Percentiles rank a stretch among this genome's conserved stretches.
Conservation (phyloP, 2,888 invertebrate species). For the Torymus texanus region DNA sequence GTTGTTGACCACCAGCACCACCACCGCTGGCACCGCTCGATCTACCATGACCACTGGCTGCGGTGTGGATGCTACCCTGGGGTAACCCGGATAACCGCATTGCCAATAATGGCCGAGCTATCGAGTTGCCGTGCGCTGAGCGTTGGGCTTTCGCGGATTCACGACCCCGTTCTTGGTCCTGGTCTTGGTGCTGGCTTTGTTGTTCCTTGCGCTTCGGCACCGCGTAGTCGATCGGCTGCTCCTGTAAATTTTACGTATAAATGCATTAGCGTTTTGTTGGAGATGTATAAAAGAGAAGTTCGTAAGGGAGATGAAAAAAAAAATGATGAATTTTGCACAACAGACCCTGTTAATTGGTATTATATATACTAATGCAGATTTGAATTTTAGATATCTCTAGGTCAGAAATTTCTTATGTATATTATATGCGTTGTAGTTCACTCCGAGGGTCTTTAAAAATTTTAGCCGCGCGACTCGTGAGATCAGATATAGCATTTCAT, state of each 20-base stretch:
- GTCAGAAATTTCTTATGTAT: constrained; percentile 8
- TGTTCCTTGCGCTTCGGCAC: constrained; percentile 86
- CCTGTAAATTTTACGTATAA: constrained; percentile 75
- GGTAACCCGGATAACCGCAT: constrained; percentile 69
- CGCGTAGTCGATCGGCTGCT: constrained; percentile 92
- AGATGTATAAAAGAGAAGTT: background rate
- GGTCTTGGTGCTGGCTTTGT: constrained; percentile 68
- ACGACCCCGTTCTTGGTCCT: constrained; percentile 76
- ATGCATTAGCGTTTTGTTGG: no score
- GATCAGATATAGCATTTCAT: no score
- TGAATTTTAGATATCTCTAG: constrained; percentile 13
- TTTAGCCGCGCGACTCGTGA: no score
- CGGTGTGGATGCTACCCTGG: constrained; percentile 68
- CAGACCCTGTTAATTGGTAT: background rate
- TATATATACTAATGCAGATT: background rate
- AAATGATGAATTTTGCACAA: background rate
- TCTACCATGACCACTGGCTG: constrained; percentile 87
- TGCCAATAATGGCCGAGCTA: constrained; percentile 70
- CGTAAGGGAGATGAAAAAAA: constrained; percentile 2
- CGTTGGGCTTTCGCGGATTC: constrained; percentile 73
- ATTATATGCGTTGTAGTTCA: no score
- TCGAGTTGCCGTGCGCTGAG: constrained; percentile 68
- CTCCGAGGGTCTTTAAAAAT: no score
- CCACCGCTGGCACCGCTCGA: constrained; percentile 76
- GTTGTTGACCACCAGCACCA: constrained; percentile 72